Percentiles rank a stretch among this genome's conserved stretches.
Evolutionary conservation across 2,888 invertebrate species (phyloP).

Genomic region (Hyppa rectilinea): DNA sequence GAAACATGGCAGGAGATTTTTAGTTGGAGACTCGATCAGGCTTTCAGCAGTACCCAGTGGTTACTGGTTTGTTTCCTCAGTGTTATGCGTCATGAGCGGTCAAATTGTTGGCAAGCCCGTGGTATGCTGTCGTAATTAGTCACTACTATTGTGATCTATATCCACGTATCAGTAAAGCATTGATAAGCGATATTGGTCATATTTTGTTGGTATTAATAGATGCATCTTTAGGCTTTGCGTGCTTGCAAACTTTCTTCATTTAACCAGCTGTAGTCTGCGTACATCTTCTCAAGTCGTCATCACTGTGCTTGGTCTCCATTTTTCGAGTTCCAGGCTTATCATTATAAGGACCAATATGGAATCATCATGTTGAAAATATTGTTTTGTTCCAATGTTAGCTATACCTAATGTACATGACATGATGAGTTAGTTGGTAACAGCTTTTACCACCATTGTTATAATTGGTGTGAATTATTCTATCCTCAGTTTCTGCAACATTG

Average conservation of each 20-base stretch:
- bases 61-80: constrained; percentile 1
- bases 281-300: neutral
- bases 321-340: neutral
- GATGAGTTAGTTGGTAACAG: neutral
- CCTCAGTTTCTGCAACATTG: constrained; percentile 14
- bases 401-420: constrained; percentile 1
- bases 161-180: constrained; percentile 25
- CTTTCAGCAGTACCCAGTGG: neutral
- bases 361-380: neutral
- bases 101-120: constrained; percentile 50
- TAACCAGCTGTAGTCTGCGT: neutral
- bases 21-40: neutral
- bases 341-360: neutral
- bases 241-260: neutral
- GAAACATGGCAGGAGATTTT: neutral
- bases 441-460: constrained; percentile 8
- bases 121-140: constrained; percentile 56
- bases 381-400: neutral
- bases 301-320: neutral
- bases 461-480: constrained; percentile 33
- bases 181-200: constrained; percentile 27
- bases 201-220: constrained; percentile 3
- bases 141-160: constrained; percentile 43
- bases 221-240: neutral
- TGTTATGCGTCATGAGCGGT: constrained; percentile 32